These are phyloP conservation scores for Brachionus paranguensis DNA, from an alignment of 1,140 invertebrate species.

Conservation along the genomic window DNA sequence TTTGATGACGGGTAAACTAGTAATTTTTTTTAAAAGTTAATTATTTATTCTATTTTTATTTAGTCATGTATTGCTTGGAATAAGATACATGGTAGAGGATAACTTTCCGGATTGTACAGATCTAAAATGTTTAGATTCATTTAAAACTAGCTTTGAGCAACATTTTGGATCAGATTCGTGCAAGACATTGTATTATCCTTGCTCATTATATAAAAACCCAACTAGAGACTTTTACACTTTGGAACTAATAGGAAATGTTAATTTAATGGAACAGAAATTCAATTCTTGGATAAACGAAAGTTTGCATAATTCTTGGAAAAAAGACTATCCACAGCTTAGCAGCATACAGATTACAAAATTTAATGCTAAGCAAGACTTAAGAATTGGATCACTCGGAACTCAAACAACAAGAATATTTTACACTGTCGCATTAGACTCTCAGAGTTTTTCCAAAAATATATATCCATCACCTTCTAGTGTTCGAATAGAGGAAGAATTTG, in stretches of 20 bases:
- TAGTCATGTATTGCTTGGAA: background rate
- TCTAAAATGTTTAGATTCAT: background rate
- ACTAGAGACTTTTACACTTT: background rate
- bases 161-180: background rate
- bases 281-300: background rate
- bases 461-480: background rate
- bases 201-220: background rate
- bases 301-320: background rate
- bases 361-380: background rate
- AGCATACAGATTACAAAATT: background rate
- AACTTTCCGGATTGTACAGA: constrained; percentile 7
- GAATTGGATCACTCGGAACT: constrained; percentile 17
- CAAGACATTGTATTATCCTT: background rate
- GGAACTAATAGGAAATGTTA: constrained; percentile 17
- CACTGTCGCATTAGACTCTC: background rate
- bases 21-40: background rate
- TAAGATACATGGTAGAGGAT: background rate
- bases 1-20: background rate
- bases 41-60: background rate
- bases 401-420: background rate
- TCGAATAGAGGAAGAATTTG: background rate
- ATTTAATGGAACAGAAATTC: background rate
- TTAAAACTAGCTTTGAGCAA: background rate
- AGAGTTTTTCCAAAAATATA: background rate
- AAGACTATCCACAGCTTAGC: background rate